Evolutionary conservation across 2,797 vertebrate species (phyloP).

Genomic region (Cetoscarus ocellatus): DNA sequence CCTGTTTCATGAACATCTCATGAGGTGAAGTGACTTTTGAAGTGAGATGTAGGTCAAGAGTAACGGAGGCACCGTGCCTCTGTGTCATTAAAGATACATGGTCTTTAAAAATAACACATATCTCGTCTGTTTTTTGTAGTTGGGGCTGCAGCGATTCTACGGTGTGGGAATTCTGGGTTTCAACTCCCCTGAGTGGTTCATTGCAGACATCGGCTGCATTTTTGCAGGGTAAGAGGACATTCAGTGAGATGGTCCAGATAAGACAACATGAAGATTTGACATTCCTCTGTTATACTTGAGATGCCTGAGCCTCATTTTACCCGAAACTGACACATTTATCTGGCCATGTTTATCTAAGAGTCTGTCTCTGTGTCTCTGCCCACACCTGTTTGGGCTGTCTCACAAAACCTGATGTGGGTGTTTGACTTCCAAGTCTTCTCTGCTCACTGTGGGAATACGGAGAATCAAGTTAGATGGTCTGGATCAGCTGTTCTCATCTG

Average conservation of each 20-base stretch:
- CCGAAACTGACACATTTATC: background rate
- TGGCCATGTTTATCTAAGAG: conserved; percentile 6
- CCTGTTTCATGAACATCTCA: conserved; percentile 46
- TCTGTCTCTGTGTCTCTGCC: conserved; percentile 15
- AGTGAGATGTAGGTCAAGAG: conserved; percentile 55
- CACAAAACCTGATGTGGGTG: background rate
- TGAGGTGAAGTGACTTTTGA: conserved; percentile 15
- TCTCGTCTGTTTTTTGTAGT: conserved; percentile 56
- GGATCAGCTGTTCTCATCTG: too few relatives aligned
- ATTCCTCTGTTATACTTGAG: background rate
- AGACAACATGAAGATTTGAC: background rate
- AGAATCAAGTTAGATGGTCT: too few relatives aligned
- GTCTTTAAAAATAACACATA: background rate
- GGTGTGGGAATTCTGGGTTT: conserved; percentile 87
- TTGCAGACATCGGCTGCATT: conserved; percentile 83
- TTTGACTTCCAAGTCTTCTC: background rate
- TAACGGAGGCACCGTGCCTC: conserved; percentile 14
- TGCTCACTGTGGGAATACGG: background rate
- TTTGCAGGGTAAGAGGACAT: conserved; percentile 81
- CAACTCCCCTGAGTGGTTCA: conserved; percentile 87
- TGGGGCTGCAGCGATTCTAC: conserved; percentile 85
- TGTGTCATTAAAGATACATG: conserved; percentile 45
- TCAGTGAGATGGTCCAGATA: background rate
- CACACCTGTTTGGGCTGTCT: background rate
- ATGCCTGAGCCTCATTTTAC: background rate